Conservation (phyloP, 2,797 vertebrate species). For the Menidia menidia region DNA sequence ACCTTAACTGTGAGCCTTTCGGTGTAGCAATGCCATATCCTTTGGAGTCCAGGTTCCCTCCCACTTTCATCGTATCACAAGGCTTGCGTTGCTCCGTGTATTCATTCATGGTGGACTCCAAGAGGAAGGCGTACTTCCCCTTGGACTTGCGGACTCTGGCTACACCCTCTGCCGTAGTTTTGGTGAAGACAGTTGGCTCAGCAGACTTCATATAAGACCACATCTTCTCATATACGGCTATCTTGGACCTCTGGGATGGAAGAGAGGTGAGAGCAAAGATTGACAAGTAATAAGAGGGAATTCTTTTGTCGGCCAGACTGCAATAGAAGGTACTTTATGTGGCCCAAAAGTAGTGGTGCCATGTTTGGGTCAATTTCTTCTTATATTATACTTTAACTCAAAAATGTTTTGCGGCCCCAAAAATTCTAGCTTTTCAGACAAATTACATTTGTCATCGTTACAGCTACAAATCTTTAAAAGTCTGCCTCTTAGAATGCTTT, state of each 20-base stretch:
- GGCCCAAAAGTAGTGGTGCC: no score
- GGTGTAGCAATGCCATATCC: constrained; percentile 98
- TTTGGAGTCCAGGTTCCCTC: constrained; percentile 99
- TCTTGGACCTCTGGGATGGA: constrained; percentile 94
- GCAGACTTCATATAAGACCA: constrained; percentile 99
- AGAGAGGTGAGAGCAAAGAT: constrained; percentile 19
- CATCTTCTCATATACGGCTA: constrained; percentile 99
- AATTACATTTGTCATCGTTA: no score
- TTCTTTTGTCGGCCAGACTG: no score
- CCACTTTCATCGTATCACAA: constrained; percentile 99
- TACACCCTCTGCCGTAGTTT: constrained; percentile 96
- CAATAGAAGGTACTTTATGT: no score
- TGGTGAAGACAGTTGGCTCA: constrained; percentile 97
- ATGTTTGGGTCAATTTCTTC: no score
- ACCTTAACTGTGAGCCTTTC: constrained; percentile 99
- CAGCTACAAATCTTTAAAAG: no score
- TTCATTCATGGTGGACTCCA: constrained; percentile 99
- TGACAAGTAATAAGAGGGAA: not conserved
- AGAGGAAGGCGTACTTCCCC: constrained; percentile 98
- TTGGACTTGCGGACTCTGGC: constrained; percentile 98
- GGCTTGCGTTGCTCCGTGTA: constrained; percentile 99
- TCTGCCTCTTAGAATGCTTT: not conserved
- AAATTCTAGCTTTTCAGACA: no score
- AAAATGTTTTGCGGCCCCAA: no score
- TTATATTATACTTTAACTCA: no score